These are phyloP conservation scores for Calyptomena viridis DNA, from an alignment of 2,113 vertebrate genomes.

Conservation along the genomic window DNA sequence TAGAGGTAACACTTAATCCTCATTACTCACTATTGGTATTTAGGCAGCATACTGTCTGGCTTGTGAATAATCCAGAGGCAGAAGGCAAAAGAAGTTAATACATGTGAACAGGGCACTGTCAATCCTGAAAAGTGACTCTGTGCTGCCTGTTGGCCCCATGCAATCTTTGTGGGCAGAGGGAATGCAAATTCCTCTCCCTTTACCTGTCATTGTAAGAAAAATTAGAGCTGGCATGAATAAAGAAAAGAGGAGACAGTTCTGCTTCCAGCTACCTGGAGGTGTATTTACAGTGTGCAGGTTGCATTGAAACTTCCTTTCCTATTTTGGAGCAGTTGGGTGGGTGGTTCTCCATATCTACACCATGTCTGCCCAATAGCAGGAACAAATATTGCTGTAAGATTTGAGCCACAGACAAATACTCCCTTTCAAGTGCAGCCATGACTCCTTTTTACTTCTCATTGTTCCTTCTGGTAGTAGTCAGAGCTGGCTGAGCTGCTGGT, in stretches of 20 bases:
- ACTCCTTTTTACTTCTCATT: not conserved
- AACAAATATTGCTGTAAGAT: not conserved
- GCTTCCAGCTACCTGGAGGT: not conserved
- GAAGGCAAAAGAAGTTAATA: slow-evolving; percentile 18
- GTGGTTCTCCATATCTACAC: not conserved
- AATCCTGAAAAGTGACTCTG: not conserved
- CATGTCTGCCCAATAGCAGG: not conserved
- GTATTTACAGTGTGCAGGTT: accelerated
- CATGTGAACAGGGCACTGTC: not conserved
- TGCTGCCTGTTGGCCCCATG: accelerated
- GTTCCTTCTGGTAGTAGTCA: not conserved
- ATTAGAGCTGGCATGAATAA: not conserved
- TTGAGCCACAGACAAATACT: not conserved
- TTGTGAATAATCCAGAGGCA: slow-evolving; percentile 22
- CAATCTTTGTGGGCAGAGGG: not conserved
- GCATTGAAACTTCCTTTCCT: not conserved
- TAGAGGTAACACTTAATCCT: slow-evolving; percentile 53
- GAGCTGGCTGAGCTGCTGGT: not conserved
- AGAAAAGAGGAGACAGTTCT: not conserved
- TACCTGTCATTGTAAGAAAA: not conserved
- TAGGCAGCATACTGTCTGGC: slow-evolving; percentile 26
- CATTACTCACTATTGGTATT: slow-evolving; percentile 11
- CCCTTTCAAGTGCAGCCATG: not conserved
- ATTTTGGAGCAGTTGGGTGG: not conserved
- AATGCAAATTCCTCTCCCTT: slow-evolving; percentile 1